Conservation (phyloP, 1,140 invertebrate species). For the Drosophila neocordata region DNA sequence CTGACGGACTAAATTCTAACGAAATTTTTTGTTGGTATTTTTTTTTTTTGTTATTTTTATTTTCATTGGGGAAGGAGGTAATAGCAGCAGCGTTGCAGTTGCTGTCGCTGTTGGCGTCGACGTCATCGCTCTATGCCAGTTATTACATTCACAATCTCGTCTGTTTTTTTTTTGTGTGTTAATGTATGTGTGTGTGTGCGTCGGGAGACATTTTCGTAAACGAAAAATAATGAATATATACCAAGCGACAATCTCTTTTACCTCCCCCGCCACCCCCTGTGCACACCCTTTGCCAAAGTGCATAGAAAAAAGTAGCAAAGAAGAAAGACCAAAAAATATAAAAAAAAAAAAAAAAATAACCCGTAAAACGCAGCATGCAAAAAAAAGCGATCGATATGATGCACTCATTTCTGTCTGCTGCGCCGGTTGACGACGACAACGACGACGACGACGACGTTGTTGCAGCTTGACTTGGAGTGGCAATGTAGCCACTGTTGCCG, state of each 20-base stretch:
- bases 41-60: constrained; percentile 36
- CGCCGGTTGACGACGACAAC: constrained; percentile 53
- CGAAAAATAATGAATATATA: constrained; percentile 81
- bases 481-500: constrained; percentile 25
- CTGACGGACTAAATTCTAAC: not conserved
- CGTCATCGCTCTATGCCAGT: constrained; percentile 73
- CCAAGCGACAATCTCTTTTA: constrained; percentile 60
- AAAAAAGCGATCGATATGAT: constrained; percentile 82
- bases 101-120: constrained; percentile 39
- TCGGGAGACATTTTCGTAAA: constrained; percentile 78
- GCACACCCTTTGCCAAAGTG: constrained; percentile 41
- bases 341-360: constrained; percentile 59
- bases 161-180: constrained; percentile 48
- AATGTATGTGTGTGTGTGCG: constrained; percentile 21
- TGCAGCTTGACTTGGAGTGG: constrained; percentile 58
- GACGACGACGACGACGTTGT: constrained; percentile 26
- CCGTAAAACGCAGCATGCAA: constrained; percentile 73
- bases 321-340: constrained; percentile 76
- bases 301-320: constrained; percentile 80
- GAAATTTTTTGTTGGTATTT: constrained; percentile 36
- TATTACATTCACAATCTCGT: constrained; percentile 74
- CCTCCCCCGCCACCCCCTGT: not conserved
- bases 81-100: constrained; percentile 39
- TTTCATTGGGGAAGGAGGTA: constrained; percentile 15
- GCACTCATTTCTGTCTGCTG: constrained; percentile 83